Percentiles rank a stretch among this genome's conserved stretches.
Conservation (phyloP, 2,888 invertebrate species). For the Drosophila bunnanda region DNA sequence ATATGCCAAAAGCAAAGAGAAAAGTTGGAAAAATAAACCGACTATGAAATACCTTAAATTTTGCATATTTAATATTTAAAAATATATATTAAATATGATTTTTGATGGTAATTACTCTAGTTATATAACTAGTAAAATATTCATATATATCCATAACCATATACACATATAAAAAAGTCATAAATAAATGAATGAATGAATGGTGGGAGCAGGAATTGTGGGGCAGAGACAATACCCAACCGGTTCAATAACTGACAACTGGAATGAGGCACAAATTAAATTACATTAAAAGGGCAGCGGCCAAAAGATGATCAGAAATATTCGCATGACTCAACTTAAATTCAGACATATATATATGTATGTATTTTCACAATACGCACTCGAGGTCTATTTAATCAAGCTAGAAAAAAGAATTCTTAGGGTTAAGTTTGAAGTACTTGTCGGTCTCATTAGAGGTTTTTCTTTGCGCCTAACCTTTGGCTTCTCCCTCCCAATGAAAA, state of each 20-base stretch:
- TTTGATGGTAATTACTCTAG: neutral
- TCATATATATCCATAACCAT: too few relatives aligned
- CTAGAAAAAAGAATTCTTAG: constrained; percentile 18
- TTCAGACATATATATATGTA: neutral
- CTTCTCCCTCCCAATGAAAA: constrained; percentile 43
- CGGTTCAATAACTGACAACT: constrained; percentile 73
- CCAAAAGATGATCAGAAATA: constrained; percentile 50
- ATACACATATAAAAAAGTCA: too few relatives aligned
- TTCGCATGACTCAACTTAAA: constrained; percentile 38
- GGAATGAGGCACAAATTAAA: constrained; percentile 64
- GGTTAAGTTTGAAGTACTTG: constrained; percentile 45
- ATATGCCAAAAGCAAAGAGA: constrained; percentile 15
- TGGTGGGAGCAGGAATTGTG: neutral
- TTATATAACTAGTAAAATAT: neutral
- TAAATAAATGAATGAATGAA: constrained; percentile 33
- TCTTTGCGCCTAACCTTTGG: constrained; percentile 54
- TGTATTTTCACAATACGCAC: constrained; percentile 7
- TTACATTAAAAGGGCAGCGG: constrained; percentile 68
- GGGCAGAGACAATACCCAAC: constrained; percentile 46
- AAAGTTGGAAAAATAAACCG: neutral
- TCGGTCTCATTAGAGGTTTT: constrained; percentile 50
- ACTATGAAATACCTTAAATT: neutral
- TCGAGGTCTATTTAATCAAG: constrained; percentile 53
- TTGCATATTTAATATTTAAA: neutral
- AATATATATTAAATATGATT: neutral